Conservation (phyloP, 2,888 invertebrate species). For the Pseudoips prasinana region DNA sequence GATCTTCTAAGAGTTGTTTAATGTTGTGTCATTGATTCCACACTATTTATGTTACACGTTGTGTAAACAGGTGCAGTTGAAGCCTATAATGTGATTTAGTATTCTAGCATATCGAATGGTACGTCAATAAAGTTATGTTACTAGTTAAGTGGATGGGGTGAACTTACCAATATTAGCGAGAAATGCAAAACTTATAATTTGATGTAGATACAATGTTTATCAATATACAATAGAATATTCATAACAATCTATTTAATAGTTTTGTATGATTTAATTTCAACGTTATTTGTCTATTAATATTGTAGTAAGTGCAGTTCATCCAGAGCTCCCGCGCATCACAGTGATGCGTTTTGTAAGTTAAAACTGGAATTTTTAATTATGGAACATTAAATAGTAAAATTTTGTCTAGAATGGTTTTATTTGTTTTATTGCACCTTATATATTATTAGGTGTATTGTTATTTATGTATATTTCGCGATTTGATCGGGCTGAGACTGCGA, state of each 20-base stretch:
- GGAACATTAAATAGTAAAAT: constrained; percentile 36
- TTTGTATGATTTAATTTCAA: constrained; percentile 9
- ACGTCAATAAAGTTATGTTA: constrained; percentile 36
- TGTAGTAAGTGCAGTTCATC: constrained; percentile 54
- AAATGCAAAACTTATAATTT: constrained; percentile 8
- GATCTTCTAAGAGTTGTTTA: no score
- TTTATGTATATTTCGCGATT: no score
- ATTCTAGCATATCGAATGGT: constrained; percentile 52
- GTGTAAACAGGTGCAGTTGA: constrained; percentile 35
- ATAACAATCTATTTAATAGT: not conserved
- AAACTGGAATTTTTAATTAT: constrained; percentile 30
- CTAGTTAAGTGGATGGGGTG: constrained; percentile 49
- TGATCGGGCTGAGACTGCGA: no score
- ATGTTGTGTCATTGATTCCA: no score
- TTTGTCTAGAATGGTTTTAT: constrained; percentile 37
- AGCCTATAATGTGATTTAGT: constrained; percentile 54
- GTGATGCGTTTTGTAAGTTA: constrained; percentile 58
- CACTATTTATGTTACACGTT: no score
- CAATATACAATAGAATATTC: constrained; percentile 16
- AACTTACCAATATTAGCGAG: constrained; percentile 40
- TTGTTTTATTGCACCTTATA: constrained; percentile 10
- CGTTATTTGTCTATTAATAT: constrained; percentile 16
- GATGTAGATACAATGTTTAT: constrained; percentile 20
- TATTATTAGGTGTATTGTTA: no score
- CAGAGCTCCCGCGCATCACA: constrained; percentile 47